Evolutionary conservation across 2,888 invertebrate genomes (phyloP), one percentile per base, ranked within the genome.

Genomic region (Lagria hirta): DNA sequence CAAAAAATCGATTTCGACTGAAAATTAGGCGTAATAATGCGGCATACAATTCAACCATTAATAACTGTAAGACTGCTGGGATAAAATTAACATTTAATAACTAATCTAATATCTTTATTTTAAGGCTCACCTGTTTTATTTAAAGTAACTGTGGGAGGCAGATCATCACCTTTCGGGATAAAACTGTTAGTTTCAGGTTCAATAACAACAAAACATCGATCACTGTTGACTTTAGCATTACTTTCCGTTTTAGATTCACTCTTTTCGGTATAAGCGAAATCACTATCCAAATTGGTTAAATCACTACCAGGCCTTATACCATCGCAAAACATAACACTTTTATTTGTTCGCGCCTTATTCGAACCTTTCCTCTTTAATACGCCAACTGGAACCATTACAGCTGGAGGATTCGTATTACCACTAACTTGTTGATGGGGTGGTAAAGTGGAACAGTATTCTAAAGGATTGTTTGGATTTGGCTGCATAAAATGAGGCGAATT

Each of bases 231-330:
- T 13, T 29, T 22, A n/a, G 1, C 20, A 2, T 2, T 7, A 8
- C 14, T 11, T n/a, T 20, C 36, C 12, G 1, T 15, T 4, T 13
- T 26, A 11, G 4, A n/a, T 13, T 20, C 21, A 16, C 32, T 40
- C 4, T 55, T 52, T n/a, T 30, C 35, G 17, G 33, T 38, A 29
- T 38, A 41, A 12, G 32, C 27, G 51, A 71, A 79, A 64, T 77
- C 77, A 61, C 77, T 82, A 66, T 88, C 87, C 52, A 87, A 75
- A 68, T 86, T 86, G 43, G 88, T 86, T 60, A 90, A 74, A 73
- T 91, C 90, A 62, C 89, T 89, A 50, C 91, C 88, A 20, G 91
- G 91, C 43, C 88, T 77, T 62, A 92, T 89, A 51, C 91, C 91
- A 71, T 92, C 91, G 60, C 88, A 89, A 67, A 91, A 91, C 81